Percentiles rank a stretch among this genome's conserved stretches.
phyloP scores from a whole-genome alignment of 2,113 vertebrate genomes.

The Verasper variegatus region DNA sequence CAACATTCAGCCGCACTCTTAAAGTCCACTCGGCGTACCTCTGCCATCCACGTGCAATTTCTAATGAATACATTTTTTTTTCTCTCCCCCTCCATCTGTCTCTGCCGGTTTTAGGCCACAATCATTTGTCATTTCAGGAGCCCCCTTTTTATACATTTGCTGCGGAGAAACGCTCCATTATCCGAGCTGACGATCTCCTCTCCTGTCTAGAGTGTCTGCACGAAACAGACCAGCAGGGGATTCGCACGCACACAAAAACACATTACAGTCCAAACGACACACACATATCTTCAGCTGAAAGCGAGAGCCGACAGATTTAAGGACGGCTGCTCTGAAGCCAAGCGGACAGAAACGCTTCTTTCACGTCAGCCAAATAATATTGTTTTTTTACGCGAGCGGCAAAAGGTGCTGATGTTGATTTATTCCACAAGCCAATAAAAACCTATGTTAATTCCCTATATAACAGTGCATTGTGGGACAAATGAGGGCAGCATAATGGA shows the following conservation, averaged over 20 bases:
- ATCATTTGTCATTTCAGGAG: slow-evolving; percentile 78
- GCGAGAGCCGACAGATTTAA: slow-evolving; percentile 46
- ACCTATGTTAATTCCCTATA: slow-evolving; percentile 65
- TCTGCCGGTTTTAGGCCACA: slow-evolving; percentile 71
- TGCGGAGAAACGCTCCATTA: slow-evolving; percentile 73
- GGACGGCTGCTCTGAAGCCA: slow-evolving; percentile 47
- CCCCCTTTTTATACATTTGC: slow-evolving; percentile 68
- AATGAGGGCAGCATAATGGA: slow-evolving; percentile 69
- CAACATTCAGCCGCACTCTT: slow-evolving; percentile 22
- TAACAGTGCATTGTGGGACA: slow-evolving; percentile 64
- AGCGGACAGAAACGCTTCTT: slow-evolving; percentile 37
- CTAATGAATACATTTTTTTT: slow-evolving; percentile 69
- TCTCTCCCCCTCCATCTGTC: slow-evolving; percentile 24
- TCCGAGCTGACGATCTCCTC: slow-evolving; percentile 69
- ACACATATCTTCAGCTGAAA: slow-evolving; percentile 51
- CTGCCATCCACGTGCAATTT: slow-evolving; percentile 62
- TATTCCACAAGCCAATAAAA: slow-evolving; percentile 61
- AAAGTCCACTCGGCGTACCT: slow-evolving; percentile 37
- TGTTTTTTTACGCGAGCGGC: slow-evolving; percentile 5
- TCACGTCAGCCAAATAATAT: slow-evolving; percentile 34
- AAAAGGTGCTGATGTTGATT: slow-evolving; percentile 57
- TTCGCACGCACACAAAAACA: slow-evolving; percentile 58
- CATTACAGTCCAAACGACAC: slow-evolving; percentile 47
- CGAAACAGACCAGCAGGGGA: slow-evolving; percentile 65
- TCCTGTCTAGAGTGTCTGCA: slow-evolving; percentile 63